Evolutionary conservation across 2,113 vertebrate genomes (phyloP), one percentile per base, ranked within the genome.

Genomic region (Tetrax tetrax): DNA sequence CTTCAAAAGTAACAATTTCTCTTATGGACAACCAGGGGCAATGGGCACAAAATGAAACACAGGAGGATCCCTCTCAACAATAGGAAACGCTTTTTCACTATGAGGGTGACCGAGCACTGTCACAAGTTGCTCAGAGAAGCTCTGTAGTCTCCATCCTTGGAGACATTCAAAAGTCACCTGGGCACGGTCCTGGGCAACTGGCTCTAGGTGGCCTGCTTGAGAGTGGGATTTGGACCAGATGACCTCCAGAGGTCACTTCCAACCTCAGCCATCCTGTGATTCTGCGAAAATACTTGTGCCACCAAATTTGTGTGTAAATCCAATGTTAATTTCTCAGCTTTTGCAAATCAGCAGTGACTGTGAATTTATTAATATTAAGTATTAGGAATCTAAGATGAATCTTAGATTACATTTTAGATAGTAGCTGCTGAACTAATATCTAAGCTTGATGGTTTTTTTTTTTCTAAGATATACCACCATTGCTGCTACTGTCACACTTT

Each of bases 401-500:
- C 14, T 41, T 41, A 41, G 41, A 41, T 41, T 41, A 41, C 41
- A 41, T 41, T 41, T 41, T 65, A 61, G 29, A 75, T 25, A 68
- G 14, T 59, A 76, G 35, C 47, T 48, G 21, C 47, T 48, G 47
- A 48, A 48, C 47, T 90, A 41, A 41, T 38, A 51, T 23, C 31
- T 66, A 12, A 41, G 10, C 18, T 19, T 63, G 12, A n/a, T 21
- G 9, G 11, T 0, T 0, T 2, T 68, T 64, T 84, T 60, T 15
- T 15, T n/a, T n/a, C 12, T 45, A 37, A 68, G 38, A 33, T 3
- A 12, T 56, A 28, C 6, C 16, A 66, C 6, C 25, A 64, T 27
- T 88, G 14, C 14, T 48, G 8, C 10, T 66, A 6, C 47, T 71
- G 22, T 59, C 25, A 64, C 27, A 24, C 11, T 72, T 69, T 70